Evolutionary conservation across 2,888 invertebrate genomes (phyloP).

Genomic region (Cantharis rufa): DNA sequence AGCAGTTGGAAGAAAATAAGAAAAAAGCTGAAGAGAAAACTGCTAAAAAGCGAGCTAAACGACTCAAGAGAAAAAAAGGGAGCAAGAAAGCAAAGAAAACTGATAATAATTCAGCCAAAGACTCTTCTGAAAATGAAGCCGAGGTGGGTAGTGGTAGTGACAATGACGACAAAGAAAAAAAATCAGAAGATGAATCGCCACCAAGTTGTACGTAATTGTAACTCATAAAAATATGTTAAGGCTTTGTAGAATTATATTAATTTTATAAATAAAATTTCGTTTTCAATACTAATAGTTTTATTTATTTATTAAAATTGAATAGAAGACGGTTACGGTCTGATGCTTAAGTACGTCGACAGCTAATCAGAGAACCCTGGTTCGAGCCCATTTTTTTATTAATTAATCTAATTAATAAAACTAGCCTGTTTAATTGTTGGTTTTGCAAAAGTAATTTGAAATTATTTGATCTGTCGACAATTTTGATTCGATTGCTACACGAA

Average conservation of each 20-base stretch:
- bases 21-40: constrained; percentile 77
- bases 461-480: no score
- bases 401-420: no score
- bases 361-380: no score
- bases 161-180: neutral
- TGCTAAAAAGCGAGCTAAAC: constrained; percentile 89
- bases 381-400: no score
- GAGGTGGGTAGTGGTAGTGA: constrained; percentile 9
- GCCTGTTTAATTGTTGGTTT: no score
- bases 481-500: no score
- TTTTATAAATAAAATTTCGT: neutral
- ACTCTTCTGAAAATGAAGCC: constrained; percentile 43
- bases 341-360: no score
- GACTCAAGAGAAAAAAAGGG: constrained; percentile 74
- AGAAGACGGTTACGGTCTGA: no score
- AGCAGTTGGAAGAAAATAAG: constrained; percentile 77
- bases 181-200: neutral
- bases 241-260: neutral
- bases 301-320: no score
- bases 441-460: no score
- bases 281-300: neutral
- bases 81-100: constrained; percentile 48
- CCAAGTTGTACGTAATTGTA: neutral
- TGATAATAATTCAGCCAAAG: constrained; percentile 50
- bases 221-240: neutral